These are phyloP conservation scores for Suillia variegata DNA, from an alignment of 2,888 invertebrate species.

Conservation along the genomic window DNA sequence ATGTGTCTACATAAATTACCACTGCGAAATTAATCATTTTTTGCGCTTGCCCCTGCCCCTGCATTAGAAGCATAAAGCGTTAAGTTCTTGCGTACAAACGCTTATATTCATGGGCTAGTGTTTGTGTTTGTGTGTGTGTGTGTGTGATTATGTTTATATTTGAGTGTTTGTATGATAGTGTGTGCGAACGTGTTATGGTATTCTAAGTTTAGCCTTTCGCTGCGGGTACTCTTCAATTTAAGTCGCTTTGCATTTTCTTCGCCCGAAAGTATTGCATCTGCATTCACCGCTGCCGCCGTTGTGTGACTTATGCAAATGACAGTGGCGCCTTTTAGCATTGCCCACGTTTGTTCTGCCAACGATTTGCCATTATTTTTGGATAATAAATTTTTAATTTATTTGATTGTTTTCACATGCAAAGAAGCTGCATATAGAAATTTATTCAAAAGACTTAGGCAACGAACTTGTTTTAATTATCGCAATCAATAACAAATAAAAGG, in stretches of 20 bases:
- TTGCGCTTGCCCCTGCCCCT: conserved; percentile 22
- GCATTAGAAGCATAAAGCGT: conserved; percentile 8
- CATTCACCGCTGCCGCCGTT: neutral
- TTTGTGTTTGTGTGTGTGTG: neutral
- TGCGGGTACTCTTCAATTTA: neutral
- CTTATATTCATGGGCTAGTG: neutral
- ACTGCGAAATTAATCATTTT: conserved; percentile 54
- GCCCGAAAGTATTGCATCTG: neutral
- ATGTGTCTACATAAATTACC: conserved; percentile 57
- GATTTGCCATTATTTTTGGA: no score
- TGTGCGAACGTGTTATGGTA: no score
- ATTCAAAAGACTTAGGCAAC: no score
- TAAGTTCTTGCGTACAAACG: conserved; percentile 4
- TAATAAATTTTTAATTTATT: no score
- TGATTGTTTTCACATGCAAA: no score
- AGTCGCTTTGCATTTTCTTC: conserved; percentile 42
- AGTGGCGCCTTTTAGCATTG: conserved; percentile 29
- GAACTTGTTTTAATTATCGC: no score
- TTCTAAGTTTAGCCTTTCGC: neutral
- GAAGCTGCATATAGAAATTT: no score
- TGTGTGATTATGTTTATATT: neutral
- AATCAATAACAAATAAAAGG: no score
- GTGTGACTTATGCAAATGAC: conserved; percentile 30
- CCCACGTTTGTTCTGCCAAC: neutral
- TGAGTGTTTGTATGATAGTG: no score